Evolutionary conservation across 1,140 invertebrate genomes (phyloP), one percentile per base, ranked within the genome.

Genomic region (Leguminivora glycinivorella): DNA sequence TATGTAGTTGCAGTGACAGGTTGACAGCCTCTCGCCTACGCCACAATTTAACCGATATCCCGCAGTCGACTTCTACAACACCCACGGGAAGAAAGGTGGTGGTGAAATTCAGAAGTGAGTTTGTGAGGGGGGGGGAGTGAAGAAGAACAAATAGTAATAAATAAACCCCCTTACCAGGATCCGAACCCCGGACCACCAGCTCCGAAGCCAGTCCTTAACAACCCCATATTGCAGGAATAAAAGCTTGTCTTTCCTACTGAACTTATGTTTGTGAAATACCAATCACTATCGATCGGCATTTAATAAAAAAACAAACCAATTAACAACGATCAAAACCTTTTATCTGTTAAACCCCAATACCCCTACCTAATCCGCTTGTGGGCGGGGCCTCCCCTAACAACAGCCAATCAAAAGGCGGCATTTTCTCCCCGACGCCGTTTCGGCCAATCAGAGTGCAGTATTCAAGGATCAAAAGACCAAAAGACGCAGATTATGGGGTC

Each of bases 381-480:
- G 82, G 82, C 80, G 85, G 78, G 77, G 75, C 56, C 60, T 74
- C 9, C 25, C 12, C 19, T 12, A 10, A 60, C 75, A n/a, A 12
- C 40, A 31, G 63, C 87, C 84, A 89, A 88, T 88, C 38, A 67
- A 72, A 29, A 5, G 0, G 12, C 22, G 19, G 29, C 25, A 70
- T 78, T 80, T 80, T 72, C 79, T 79, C 83, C 72, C 72, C 75
- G 40, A 38, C 31, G 38, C 24, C 56, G 40, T 72, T 56, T 76
- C 75, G 5, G 69, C 85, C 84, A 88, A 88, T 85, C 69, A 72
- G 26, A 58, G 63, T 1, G 6, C 81, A 69, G 73, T 81, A 86
- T 86, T 87, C 86, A 86, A 60, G 76, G 81, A 83, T 84, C 82
- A 83, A 83, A 84, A 84, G 79, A 70, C 67, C 82, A 83, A 83